These are phyloP conservation scores for Halichoerus grypus DNA, from an alignment of 2,113 vertebrate species.

Conservation along the genomic window DNA sequence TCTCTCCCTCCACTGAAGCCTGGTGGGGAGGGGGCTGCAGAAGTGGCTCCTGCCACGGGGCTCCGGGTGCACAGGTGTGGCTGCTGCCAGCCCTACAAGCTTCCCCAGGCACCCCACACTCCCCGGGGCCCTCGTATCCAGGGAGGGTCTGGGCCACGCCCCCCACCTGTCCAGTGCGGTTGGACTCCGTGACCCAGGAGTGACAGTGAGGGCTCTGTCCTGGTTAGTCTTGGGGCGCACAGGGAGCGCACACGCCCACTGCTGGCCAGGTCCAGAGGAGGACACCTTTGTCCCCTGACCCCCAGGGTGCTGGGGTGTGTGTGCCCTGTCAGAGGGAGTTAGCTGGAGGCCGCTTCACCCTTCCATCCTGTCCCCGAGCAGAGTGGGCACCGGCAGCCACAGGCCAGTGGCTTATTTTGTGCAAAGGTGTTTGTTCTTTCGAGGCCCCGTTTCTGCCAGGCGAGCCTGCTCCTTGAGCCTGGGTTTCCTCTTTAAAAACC, in stretches of 20 bases:
- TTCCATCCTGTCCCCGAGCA: accelerated
- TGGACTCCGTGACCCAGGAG: not conserved
- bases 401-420: accelerated
- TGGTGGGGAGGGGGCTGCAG: not conserved
- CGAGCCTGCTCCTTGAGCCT: too few species aligned
- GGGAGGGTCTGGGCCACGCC: not conserved
- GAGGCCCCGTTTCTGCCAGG: not conserved
- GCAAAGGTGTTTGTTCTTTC: accelerated
- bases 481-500: not conserved
- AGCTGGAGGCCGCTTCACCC: not conserved
- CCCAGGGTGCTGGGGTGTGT: accelerated
- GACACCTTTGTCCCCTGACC: not conserved
- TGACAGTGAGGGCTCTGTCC: not conserved
- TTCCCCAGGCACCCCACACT: too few species aligned
- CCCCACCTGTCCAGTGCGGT: not conserved
- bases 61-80: not conserved
- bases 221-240: not conserved
- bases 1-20: not conserved
- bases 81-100: accelerated
- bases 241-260: not conserved
- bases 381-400: accelerated
- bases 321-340: too few species aligned
- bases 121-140: accelerated
- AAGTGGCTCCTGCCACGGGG: not conserved
- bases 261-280: not conserved